These are phyloP conservation scores for Antennarius striatus DNA, from an alignment of 2,113 vertebrate genomes.

Conservation along the genomic window DNA sequence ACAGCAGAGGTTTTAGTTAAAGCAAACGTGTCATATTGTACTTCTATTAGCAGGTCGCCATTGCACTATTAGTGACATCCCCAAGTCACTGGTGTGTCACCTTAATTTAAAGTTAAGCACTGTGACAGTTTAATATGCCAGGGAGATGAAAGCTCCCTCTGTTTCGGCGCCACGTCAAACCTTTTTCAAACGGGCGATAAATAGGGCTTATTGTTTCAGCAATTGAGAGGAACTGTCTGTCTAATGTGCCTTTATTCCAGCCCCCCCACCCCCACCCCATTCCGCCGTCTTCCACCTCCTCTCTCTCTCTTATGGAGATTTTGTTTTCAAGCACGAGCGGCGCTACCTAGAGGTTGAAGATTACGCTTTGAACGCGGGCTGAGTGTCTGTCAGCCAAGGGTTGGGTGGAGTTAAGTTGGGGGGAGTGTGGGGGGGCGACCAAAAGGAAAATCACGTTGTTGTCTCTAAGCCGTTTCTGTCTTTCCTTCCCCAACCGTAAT, in stretches of 20 bases:
- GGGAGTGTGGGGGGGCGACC: constrained; percentile 18
- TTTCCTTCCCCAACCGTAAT: constrained; percentile 36
- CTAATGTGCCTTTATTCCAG: constrained; percentile 68
- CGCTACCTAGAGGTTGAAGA: constrained; percentile 73
- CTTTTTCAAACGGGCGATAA: constrained; percentile 76
- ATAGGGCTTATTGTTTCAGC: constrained; percentile 82
- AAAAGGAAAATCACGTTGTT: constrained; percentile 49
- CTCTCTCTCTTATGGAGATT: constrained; percentile 54
- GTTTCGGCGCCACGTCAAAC: constrained; percentile 70
- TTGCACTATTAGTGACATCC: constrained; percentile 77
- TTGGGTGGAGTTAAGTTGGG: constrained; percentile 32
- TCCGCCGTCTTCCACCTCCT: constrained; percentile 22
- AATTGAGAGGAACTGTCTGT: constrained; percentile 69
- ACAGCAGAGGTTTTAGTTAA: constrained; percentile 80
- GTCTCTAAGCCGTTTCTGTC: constrained; percentile 36
- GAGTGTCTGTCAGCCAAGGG: constrained; percentile 66
- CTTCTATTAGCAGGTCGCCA: constrained; percentile 81
- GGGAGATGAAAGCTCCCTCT: constrained; percentile 71
- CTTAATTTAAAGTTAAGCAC: constrained; percentile 78
- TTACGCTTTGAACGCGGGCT: constrained; percentile 67
- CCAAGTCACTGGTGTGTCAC: constrained; percentile 74
- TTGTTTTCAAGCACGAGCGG: constrained; percentile 60
- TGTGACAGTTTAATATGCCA: constrained; percentile 81
- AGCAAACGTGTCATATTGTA: constrained; percentile 77
- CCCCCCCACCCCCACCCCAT: not conserved